Base-by-base conservation (phyloP, 2,797 vertebrate genomes). In the Ptychadena robeensis region DNA sequence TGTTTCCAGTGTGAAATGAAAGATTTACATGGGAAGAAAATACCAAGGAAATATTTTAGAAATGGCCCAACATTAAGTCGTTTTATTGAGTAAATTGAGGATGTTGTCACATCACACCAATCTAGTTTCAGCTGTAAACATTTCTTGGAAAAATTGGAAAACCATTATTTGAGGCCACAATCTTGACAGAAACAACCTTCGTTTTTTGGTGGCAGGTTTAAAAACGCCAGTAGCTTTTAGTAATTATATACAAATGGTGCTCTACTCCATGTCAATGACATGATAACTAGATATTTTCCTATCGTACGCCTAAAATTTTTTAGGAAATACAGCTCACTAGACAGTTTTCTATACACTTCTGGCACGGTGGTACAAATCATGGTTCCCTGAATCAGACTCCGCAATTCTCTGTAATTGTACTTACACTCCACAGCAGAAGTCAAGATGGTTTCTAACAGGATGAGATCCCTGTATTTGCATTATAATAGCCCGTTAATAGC, bases 401-500 rank as follows among this genome's bases (percentile, higher is more conserved):
- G 69, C 11, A 63, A 48, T 72, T 27, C 30, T 6, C 9, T 11
- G 15, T 57, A n/a, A 53, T 12, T 65, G 34, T 44, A n/a, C 27
- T 68, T 73, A 53, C 31, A 73, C 32, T 25, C 37, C 35, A 31
- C 44, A 35, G n/a, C 71, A 59, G 69, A 73, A 9, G 57, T 32
- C 32, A 40, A 64, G 35, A 70, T 80, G 76, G 64, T 85, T 79
- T 80, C 53, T 73, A 73, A 68, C 95, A 94, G 95, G 97, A 95
- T 35, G 82, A 34, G 77, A 85, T 68, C 35, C 44, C 48, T 96
- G 94, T 96, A 99, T 99, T 99, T 98, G 96, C 98, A 99, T 99
- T 96, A 99, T 98, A 99, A 99, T 98, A 95, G 96, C 93, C 94
- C 94, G 96, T 98, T 99, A 98, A 99, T 99, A 96, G 97, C 97